Evolutionary conservation across 2,888 invertebrate genomes (phyloP), one percentile per base, ranked within the genome.

Genomic region (Drosophila mettleri): DNA sequence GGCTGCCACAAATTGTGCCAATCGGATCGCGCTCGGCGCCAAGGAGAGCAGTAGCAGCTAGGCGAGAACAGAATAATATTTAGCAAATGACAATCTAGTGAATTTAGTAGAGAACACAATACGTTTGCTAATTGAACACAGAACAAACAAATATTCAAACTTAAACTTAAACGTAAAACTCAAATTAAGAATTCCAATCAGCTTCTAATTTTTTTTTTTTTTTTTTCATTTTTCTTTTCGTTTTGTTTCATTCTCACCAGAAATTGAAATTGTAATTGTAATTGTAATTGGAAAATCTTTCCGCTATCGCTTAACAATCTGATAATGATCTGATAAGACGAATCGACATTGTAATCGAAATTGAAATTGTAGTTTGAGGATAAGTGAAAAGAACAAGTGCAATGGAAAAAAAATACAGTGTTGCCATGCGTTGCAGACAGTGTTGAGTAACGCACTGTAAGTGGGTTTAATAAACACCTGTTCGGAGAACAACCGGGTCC

Each of bases 401-500:
- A 55, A 62, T 51, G 58, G 24, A 48, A 57, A n/a, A n/a, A n/a
- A n/a, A n/a, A n/a, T n/a, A 51, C 43, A 46, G 49, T 34, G 46
- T 52, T 63, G 46, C 39, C 60, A 65, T 27, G 52, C 38, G 52
- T 38, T 52, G 38, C 52, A 53, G 9, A 31, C 54, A 62, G 38
- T 68, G 58, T 68, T 55, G 70, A 7, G 39, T 5, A 62, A 53
- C 27, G 41, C 27, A 41, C 22, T 52, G 24, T 41, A 54, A 63
- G 65, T 59, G 45, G 60, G 54, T 71, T 64, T 59, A 29, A 29
- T 39, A 61, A 55, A 58, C 69, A 85, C 72, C 86, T 89, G 89
- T 90, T 90, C 89, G 89, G 89, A 90, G 69, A 79, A 87, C 80
- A 80, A 90, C 90, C 89, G 90, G 90, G 90, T 90, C 90, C 90